Evolutionary conservation across 2,888 invertebrate species (phyloP).

Genomic region (Digitonthophagus gazella): DNA sequence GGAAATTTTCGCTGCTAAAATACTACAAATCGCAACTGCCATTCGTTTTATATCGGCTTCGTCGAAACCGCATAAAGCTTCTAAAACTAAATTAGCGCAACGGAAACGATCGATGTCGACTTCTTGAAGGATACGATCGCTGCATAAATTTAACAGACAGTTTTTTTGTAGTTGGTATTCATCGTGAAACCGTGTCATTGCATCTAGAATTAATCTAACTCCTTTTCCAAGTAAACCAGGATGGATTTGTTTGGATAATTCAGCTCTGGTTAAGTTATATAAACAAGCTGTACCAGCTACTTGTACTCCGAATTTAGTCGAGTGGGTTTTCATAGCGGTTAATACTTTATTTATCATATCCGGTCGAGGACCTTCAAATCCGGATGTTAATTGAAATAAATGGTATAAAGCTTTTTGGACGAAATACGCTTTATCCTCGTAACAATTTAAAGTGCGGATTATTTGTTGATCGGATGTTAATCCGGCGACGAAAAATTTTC

Average conservation of each 20-base stretch:
- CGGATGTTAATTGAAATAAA: conserved; percentile 55
- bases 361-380: conserved; percentile 55
- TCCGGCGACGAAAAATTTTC: conserved; percentile 39
- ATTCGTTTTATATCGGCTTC: conserved; percentile 71
- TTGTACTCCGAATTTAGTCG: conserved; percentile 62
- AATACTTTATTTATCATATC: conserved; percentile 63
- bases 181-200: conserved; percentile 67
- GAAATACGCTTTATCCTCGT: conserved; percentile 58
- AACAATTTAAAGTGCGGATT: conserved; percentile 57
- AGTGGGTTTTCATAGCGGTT: conserved; percentile 52
- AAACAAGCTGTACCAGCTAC: conserved; percentile 75
- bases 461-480: conserved; percentile 47
- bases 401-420: conserved; percentile 68
- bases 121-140: conserved; percentile 73
- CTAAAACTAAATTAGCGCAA: conserved; percentile 69
- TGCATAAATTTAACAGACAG: conserved; percentile 69
- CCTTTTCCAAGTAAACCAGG: conserved; percentile 57
- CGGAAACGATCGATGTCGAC: conserved; percentile 50
- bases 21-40: conserved; percentile 78
- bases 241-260: conserved; percentile 63
- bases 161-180: conserved; percentile 72
- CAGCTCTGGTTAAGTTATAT: conserved; percentile 68
- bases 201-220: conserved; percentile 62
- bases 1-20: conserved; percentile 58
- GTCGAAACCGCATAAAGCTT: conserved; percentile 66